These are phyloP conservation scores for Lophius americanus DNA, from an alignment of 2,797 vertebrate genomes.

Conservation along the genomic window DNA sequence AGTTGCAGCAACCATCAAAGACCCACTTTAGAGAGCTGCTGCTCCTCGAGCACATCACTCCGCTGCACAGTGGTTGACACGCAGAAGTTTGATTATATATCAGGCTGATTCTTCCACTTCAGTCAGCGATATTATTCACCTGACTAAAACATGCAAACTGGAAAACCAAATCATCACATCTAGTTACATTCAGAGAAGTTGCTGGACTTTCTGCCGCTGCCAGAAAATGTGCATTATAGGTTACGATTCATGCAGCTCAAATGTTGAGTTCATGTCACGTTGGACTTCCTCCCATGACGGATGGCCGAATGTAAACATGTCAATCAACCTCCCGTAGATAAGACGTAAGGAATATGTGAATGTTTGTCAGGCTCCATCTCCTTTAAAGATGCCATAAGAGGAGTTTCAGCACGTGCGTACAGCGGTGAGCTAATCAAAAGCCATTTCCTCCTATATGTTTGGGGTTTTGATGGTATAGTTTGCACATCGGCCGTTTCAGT, in stretches of 20 bases:
- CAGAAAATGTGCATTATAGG: not conserved
- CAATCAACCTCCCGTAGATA: slow-evolving; percentile 6
- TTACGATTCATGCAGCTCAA: not conserved
- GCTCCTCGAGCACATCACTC: slow-evolving; percentile 24
- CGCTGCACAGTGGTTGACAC: slow-evolving; percentile 10
- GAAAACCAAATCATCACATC: no score
- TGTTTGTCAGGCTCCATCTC: slow-evolving; percentile 6
- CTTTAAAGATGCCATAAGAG: not conserved
- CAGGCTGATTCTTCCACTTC: slow-evolving; percentile 18
- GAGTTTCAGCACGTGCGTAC: not conserved
- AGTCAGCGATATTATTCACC: slow-evolving; percentile 18
- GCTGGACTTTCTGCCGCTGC: not conserved
- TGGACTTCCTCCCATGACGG: slow-evolving; percentile 9
- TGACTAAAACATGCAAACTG: no score
- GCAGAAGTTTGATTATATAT: slow-evolving; percentile 39
- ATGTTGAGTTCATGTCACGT: not conserved
- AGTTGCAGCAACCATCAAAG: slow-evolving; percentile 64
- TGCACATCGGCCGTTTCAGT: no score
- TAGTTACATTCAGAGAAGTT: no score
- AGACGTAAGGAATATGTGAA: not conserved
- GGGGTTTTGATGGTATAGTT: no score
- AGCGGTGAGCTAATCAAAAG: no score
- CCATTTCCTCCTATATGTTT: no score
- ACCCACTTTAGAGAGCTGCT: slow-evolving; percentile 58
- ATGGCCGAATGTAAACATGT: not conserved